Base-by-base conservation (phyloP, 2,888 invertebrate genomes). In the Nesidiocoris tenuis region DNA sequence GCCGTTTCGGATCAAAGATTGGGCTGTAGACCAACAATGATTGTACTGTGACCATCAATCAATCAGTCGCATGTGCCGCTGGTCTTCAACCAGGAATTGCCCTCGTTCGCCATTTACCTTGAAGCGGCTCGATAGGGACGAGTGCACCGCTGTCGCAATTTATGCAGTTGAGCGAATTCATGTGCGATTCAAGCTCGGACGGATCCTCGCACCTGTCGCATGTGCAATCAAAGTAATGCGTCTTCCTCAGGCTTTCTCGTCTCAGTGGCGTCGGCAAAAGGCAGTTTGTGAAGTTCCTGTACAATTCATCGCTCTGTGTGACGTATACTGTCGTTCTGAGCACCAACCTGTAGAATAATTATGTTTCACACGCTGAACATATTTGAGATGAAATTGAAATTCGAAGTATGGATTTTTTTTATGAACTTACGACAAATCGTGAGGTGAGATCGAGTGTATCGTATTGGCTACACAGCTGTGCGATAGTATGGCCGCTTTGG, bases 401-500 rank as follows among this genome's bases (percentile, higher is more conserved):
- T n/a, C n/a, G n/a, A n/a, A n/a, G n/a, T n/a, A n/a, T n/a, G n/a
- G n/a, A n/a, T n/a, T n/a, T n/a, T n/a, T 61, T 12, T 39, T 3
- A 19, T 21, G n/a, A 16, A 75, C 81, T 81, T 80, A 87, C 86
- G 83, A 84, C 81, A 83, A 86, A 79, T 84, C 84, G 59, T 86
- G 84, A 74, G 82, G 83, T 61, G 82, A 82, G 19, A 87, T 84
- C 21, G 78, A 89, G 81, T 94, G 92, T n/a, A 89, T 88, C 61
- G 93, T 91, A 82, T 94, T 94, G 0, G 94, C 90, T 1, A 93
- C 88, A 82, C 95, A 95, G 81, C 88, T 90, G 83, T 95, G 94
- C 0, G 93, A 92, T 80, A 93, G 86, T 77, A 94, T 86, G 2
- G 90, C 88, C 5, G 92, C 85, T 76, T 87, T 88, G 0, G 94